These are phyloP conservation scores for Sterna hirundo DNA, from an alignment of 2,113 vertebrate species.

Conservation along the genomic window DNA sequence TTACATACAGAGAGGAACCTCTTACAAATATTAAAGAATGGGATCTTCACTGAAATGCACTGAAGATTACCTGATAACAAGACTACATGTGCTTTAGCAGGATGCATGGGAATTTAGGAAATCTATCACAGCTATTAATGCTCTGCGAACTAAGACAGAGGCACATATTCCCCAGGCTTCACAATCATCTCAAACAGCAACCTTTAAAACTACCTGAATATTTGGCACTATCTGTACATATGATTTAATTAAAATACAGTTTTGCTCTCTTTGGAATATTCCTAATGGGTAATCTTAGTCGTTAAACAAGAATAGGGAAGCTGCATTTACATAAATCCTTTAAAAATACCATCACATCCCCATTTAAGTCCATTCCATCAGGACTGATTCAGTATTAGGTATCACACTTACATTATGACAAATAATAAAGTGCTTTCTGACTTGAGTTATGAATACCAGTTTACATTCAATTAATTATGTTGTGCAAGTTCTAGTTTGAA, in stretches of 20 bases:
- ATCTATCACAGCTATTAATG: not conserved
- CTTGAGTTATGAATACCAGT: constrained; percentile 56
- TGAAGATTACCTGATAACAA: not conserved
- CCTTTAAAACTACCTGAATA: not conserved
- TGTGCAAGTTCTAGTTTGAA: constrained; percentile 58
- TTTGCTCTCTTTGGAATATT: not conserved
- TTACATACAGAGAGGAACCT: not conserved
- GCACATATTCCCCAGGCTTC: not conserved
- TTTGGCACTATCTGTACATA: not conserved
- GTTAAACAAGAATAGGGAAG: not conserved
- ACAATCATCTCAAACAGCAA: not conserved
- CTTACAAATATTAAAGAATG: not conserved
- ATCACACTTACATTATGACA: constrained; percentile 19
- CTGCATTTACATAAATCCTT: not conserved
- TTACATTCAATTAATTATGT: constrained; percentile 66
- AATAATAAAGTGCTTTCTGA: constrained; percentile 41
- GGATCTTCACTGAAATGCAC: not conserved
- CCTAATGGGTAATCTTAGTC: not conserved
- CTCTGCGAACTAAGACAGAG: not conserved
- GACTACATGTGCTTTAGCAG: not conserved
- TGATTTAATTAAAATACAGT: not conserved
- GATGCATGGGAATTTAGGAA: not conserved
- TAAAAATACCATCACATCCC: not conserved
- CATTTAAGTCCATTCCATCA: not conserved
- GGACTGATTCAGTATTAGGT: not conserved